Conservation (phyloP, 2,797 vertebrate species). For the Diceros bicornis region DNA sequence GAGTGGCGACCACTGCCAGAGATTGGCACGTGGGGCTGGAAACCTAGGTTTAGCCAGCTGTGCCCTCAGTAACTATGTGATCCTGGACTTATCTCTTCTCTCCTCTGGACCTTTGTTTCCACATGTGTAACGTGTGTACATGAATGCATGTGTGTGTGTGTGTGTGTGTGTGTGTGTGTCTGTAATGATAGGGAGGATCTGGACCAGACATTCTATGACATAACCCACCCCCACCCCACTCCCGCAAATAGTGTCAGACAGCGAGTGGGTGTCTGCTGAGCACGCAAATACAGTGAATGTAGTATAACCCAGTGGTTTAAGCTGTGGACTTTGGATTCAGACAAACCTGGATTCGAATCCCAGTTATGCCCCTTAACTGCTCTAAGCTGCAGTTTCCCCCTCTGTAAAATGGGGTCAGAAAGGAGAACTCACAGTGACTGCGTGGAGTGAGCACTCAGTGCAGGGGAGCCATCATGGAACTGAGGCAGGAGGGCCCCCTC, state of each 20-base stretch:
- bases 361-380: not conserved
- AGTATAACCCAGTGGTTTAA: not conserved
- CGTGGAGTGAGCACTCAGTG: not conserved
- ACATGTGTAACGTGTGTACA: not conserved
- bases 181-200: not conserved
- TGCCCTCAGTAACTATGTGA: not conserved
- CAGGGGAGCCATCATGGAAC: not conserved
- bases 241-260: not conserved
- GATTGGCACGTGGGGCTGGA: fast-evolving
- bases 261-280: not conserved
- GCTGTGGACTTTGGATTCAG: not conserved
- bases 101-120: not conserved
- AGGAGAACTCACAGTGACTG: not conserved
- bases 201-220: not conserved
- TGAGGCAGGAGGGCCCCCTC: fast-evolving
- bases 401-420: not conserved
- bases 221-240: fast-evolving
- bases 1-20: too few species aligned
- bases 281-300: not conserved
- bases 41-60: not conserved
- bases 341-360: not conserved
- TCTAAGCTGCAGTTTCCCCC: not conserved
- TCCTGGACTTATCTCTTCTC: not conserved
- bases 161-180: not conserved
- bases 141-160: too few species aligned